phyloP scores from a whole-genome alignment of 2,888 invertebrate genomes.

The Nebria brevicollis region DNA sequence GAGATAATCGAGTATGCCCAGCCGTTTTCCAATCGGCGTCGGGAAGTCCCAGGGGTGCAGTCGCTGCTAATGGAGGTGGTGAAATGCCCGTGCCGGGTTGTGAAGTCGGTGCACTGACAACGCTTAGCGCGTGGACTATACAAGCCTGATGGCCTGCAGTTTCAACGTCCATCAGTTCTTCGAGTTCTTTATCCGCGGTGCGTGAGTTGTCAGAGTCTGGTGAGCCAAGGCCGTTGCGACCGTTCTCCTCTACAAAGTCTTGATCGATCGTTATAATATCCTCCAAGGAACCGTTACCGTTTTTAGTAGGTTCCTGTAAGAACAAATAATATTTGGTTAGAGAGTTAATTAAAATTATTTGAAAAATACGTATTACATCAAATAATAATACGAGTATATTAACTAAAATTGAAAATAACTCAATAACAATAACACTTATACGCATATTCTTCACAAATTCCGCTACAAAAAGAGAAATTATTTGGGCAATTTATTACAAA shows the following conservation, averaged over 20 bases:
- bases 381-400: no score
- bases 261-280: slow-evolving; percentile 55
- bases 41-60: slow-evolving; percentile 56
- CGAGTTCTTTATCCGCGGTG: slow-evolving; percentile 65
- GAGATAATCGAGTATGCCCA: slow-evolving; percentile 58
- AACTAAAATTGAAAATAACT: no score
- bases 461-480: no score
- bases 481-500: no score
- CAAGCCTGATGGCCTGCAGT: slow-evolving; percentile 64
- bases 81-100: slow-evolving; percentile 58
- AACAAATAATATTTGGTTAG: neutral
- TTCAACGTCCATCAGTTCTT: slow-evolving; percentile 66
- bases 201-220: slow-evolving; percentile 66
- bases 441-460: no score
- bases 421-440: no score
- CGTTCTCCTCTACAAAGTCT: slow-evolving; percentile 65
- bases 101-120: slow-evolving; percentile 62
- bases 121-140: slow-evolving; percentile 67
- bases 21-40: slow-evolving; percentile 59
- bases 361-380: neutral
- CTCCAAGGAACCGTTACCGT: slow-evolving; percentile 16
- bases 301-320: slow-evolving; percentile 24
- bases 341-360: neutral
- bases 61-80: slow-evolving; percentile 59
- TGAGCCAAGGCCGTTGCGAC: slow-evolving; percentile 63